phyloP scores from a whole-genome alignment of 92 coral and sea anemone genomes.

The Parazoanthus atlanticus region DNA sequence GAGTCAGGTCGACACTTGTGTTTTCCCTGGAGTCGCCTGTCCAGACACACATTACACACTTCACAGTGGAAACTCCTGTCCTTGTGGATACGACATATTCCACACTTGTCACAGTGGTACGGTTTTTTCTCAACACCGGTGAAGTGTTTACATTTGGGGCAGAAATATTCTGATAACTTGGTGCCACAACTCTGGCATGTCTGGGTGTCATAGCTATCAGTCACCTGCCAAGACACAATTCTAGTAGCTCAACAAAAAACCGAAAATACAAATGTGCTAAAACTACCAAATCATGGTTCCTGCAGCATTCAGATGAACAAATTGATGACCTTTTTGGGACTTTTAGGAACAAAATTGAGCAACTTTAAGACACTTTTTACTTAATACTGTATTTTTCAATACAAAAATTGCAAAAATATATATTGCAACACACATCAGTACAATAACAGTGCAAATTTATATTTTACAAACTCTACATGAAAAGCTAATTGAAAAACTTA shows the following conservation, averaged over 20 bases:
- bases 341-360: no score
- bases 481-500: no score
- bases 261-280: no score
- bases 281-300: no score
- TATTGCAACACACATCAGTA: no score
- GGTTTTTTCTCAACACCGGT: slow-evolving; percentile 78
- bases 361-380: no score
- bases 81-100: slow-evolving; percentile 81
- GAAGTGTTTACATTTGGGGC: slow-evolving; percentile 80
- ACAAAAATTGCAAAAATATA: no score
- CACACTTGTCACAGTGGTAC: slow-evolving; percentile 86
- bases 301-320: no score
- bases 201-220: slow-evolving; percentile 47
- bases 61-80: slow-evolving; percentile 90
- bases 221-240: slow-evolving; percentile 50
- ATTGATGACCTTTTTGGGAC: no score
- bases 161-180: slow-evolving; percentile 79
- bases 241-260: neutral
- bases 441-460: no score
- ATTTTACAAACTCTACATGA: no score
- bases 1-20: slow-evolving; percentile 89
- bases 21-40: slow-evolving; percentile 67
- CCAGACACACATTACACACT: slow-evolving; percentile 86
- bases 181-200: slow-evolving; percentile 60
- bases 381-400: no score